phyloP scores from a whole-genome alignment of 2,113 vertebrate species.

The Pardalotus punctatus region DNA sequence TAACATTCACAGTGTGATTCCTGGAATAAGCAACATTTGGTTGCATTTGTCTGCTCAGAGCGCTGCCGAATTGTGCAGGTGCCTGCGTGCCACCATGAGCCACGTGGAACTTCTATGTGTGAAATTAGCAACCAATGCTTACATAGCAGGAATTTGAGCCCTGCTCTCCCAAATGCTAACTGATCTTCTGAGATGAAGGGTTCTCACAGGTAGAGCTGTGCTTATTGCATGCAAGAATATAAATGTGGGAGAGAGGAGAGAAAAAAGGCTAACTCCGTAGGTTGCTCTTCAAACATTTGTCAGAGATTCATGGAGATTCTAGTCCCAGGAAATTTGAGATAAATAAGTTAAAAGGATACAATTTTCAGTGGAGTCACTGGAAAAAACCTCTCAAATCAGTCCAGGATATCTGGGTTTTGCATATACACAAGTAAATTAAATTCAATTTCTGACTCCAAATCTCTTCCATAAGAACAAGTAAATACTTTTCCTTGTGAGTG shows the following conservation, averaged over 20 bases:
- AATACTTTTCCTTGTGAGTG: background rate
- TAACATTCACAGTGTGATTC: background rate
- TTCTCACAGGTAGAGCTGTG: background rate
- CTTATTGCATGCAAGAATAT: background rate
- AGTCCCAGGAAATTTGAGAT: background rate
- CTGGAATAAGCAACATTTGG: background rate
- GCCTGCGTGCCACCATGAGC: background rate
- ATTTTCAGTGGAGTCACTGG: background rate
- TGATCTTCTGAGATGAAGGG: background rate
- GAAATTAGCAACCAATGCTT: background rate
- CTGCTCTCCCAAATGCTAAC: background rate
- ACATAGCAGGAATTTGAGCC: background rate
- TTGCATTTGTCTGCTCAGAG: background rate
- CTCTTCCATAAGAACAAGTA: background rate
- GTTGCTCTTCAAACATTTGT: background rate
- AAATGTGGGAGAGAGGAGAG: background rate
- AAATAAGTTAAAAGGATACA: background rate
- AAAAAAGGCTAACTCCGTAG: background rate
- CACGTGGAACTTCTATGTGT: background rate
- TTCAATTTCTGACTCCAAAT: background rate
- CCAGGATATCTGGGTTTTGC: background rate
- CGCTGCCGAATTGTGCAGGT: background rate
- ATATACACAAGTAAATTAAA: background rate
- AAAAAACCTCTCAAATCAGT: background rate
- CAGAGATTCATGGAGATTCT: background rate